Evolutionary conservation across 2,888 invertebrate genomes (phyloP).

Genomic region (Clitarchus hookeri): DNA sequence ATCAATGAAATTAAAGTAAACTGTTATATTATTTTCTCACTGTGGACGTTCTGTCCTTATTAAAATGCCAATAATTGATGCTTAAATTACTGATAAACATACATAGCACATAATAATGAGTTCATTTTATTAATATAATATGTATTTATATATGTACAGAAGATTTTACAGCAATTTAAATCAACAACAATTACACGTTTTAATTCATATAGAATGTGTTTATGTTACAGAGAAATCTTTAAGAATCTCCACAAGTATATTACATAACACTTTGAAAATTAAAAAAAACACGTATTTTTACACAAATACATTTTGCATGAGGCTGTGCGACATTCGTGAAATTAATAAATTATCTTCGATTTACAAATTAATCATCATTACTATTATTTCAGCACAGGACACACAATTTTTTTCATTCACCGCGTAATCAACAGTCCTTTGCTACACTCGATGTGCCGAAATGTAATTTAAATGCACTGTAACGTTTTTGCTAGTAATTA

Average conservation of each 20-base stretch:
- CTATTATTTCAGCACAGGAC: background rate
- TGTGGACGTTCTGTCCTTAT: too few relatives aligned
- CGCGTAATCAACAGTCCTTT: background rate
- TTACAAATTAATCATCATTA: background rate
- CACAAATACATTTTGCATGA: background rate
- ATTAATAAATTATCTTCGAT: background rate
- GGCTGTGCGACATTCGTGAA: background rate
- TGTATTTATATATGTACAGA: slow-evolving; percentile 3
- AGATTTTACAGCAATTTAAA: background rate
- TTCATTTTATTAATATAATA: background rate
- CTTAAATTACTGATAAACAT: background rate
- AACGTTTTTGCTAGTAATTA: background rate
- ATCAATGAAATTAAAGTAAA: too few relatives aligned
- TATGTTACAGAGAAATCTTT: background rate
- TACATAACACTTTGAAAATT: background rate
- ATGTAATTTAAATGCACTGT: background rate
- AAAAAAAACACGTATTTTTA: background rate
- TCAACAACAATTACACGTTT: background rate
- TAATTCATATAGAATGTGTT: slow-evolving; percentile 9
- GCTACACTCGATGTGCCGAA: background rate
- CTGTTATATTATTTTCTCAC: too few relatives aligned
- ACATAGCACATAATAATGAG: background rate
- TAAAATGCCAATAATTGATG: background rate
- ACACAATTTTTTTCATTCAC: background rate
- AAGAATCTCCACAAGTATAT: background rate